Evolutionary conservation across 2,888 invertebrate species (phyloP).

Genomic region (Oligia fasciuncula): DNA sequence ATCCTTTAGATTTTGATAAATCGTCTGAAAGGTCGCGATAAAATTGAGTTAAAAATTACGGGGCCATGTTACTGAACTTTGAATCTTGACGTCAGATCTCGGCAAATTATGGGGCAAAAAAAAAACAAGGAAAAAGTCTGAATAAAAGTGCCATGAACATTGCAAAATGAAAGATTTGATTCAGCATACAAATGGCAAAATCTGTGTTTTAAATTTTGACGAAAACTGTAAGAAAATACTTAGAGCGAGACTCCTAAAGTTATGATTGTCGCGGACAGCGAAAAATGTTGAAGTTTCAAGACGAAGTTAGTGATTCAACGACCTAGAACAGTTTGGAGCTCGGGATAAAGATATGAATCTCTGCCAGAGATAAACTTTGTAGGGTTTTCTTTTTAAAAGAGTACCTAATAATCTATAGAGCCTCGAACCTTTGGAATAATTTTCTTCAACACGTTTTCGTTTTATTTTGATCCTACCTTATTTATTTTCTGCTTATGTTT

Average conservation of each 20-base stretch:
- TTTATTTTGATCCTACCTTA: conserved; percentile 54
- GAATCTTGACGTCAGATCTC: conserved; percentile 42
- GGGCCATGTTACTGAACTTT: conserved; percentile 45
- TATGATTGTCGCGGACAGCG: conserved; percentile 40
- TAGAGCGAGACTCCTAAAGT: conserved; percentile 29
- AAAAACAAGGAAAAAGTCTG: conserved; percentile 22
- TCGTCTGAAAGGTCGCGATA: conserved; percentile 63
- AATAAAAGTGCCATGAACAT: conserved; percentile 46
- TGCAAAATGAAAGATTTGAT: conserved; percentile 52
- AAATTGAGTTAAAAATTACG: conserved; percentile 62
- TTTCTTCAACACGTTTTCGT: conserved; percentile 45
- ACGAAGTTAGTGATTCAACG: conserved; percentile 59
- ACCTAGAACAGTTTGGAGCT: conserved; percentile 55
- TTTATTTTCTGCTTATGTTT: conserved; percentile 53
- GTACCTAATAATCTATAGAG: conserved; percentile 57
- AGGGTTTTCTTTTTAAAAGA: conserved; percentile 55
- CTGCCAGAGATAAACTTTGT: conserved; percentile 58
- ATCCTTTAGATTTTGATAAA: conserved; percentile 73
- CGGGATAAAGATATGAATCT: conserved; percentile 63
- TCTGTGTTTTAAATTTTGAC: conserved; percentile 50
- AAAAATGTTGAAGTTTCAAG: conserved; percentile 56
- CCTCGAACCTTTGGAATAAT: conserved; percentile 64
- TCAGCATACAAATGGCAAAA: conserved; percentile 52
- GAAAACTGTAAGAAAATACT: conserved; percentile 44
- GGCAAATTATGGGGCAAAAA: conserved; percentile 35